Conservation (phyloP, 2,797 vertebrate species). For the Oryzias sinensis region DNA sequence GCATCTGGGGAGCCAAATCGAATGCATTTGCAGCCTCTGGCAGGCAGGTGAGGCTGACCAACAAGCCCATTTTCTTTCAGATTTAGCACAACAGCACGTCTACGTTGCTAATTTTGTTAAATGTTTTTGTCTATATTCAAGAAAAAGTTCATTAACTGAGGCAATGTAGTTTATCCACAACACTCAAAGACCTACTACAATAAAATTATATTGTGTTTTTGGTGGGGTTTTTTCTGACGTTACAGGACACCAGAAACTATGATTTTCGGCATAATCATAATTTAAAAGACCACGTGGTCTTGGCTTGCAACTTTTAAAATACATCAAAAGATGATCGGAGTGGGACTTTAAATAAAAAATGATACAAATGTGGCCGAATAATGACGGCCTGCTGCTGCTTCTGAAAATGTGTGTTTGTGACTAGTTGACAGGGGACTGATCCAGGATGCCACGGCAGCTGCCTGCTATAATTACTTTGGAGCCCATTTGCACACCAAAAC, state of each 20-base stretch:
- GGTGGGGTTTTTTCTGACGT: too few relatives aligned
- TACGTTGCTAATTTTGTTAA: constrained; percentile 3
- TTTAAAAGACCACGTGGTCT: too few relatives aligned
- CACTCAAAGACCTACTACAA: too few relatives aligned
- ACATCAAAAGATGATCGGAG: too few relatives aligned
- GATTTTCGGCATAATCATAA: too few relatives aligned
- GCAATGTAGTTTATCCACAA: too few relatives aligned
- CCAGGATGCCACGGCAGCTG: constrained; percentile 74
- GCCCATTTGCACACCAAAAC: constrained; percentile 48
- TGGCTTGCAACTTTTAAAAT: too few relatives aligned
- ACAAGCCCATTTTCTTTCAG: constrained; percentile 1
- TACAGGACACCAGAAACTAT: too few relatives aligned
- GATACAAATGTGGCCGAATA: constrained; percentile 68
- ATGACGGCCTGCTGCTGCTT: constrained; percentile 52
- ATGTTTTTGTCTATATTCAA: constrained; percentile 30
- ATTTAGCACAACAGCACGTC: constrained; percentile 24
- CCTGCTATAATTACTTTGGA: constrained; percentile 76
- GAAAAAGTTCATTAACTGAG: not conserved
- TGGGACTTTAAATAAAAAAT: constrained; percentile 38
- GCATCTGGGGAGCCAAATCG: constrained; percentile 7
- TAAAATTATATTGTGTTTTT: too few relatives aligned
- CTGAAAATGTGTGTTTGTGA: constrained; percentile 38
- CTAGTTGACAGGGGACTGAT: constrained; percentile 74
- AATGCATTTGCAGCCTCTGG: constrained; percentile 3
- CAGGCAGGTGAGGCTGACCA: constrained; percentile 5